Evolutionary conservation across 1,140 invertebrate species (phyloP), one percentile per base, ranked within the genome.

Genomic region (Aethina tumida): DNA sequence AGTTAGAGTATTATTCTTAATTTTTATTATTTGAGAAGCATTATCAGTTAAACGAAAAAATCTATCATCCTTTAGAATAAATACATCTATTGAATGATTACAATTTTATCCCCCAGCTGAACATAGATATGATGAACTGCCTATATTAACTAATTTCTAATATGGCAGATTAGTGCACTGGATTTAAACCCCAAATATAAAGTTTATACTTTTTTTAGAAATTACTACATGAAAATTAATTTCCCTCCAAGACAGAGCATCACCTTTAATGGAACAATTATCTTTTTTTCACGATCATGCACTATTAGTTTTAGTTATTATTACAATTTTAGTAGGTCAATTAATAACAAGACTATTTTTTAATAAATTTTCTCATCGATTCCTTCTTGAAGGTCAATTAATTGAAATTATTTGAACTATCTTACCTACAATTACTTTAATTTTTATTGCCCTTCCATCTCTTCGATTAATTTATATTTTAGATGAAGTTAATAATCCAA

Each of bases 371-470:
- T 61, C 56, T 49, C 65, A 66, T 55, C 65, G 65, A 54, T 66
- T 57, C 47, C 43, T 72, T 37, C 45, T 70, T 52, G 67, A 71
- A 54, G 61, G 60, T 33, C 65, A 71, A 55, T 32, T 58, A 52
- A 66, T 78, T 64, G 74, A 79, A 69, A 56, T 72, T 58, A 68
- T 77, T 63, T 78, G 71, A 70, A 77, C 71, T 32, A 62, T 78
- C 55, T 32, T 72, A 35, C 74, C 73, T 9, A 63, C 66, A 41
- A 52, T 79, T 50, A 68, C 73, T 56, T 61, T 79, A 62, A 59
- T 77, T 54, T 69, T 75, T 62, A 70, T 79, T 66, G 72, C 67
- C 17, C 39, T 76, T 4, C 74, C 74, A 20, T 75, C 72, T 5
- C 43, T 76, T 38, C 66, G 63, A 40, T 44, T 79, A 47, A 53